A percentile compares a stretch with the other conserved stretches of the same genome.
Conservation (phyloP, 2,888 invertebrate genomes). For the Margaritifera margaritifera region DNA sequence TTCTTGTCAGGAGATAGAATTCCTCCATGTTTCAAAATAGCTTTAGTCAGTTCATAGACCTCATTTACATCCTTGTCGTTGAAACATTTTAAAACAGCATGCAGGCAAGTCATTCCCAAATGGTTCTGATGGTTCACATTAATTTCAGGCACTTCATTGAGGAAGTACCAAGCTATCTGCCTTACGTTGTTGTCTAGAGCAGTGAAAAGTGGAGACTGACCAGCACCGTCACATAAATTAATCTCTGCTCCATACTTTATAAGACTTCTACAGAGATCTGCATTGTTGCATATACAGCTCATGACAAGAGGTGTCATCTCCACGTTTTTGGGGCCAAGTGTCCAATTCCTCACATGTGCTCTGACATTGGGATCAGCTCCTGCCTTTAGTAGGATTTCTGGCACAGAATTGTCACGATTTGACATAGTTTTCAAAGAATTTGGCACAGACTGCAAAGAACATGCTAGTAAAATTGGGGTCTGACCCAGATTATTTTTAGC, state of each 20-base stretch:
- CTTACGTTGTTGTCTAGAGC: constrained; percentile 38
- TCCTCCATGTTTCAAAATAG: constrained; percentile 31
- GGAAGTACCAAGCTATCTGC: constrained; percentile 35
- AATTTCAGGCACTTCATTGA: constrained; percentile 25
- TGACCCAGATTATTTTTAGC: constrained; percentile 42
- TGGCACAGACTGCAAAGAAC: constrained; percentile 10
- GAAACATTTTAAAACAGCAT: constrained; percentile 37
- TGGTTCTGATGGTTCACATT: constrained; percentile 19
- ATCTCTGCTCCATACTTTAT: constrained; percentile 51
- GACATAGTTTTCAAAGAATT: constrained; percentile 20
- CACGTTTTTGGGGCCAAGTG: constrained; percentile 13
- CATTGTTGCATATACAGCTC: constrained; percentile 46
- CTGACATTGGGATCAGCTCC: constrained; percentile 44
- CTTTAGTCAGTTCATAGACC: constrained; percentile 19
- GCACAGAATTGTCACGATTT: constrained; percentile 33
- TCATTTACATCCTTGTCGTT: constrained; percentile 13
- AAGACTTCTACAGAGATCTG: constrained; percentile 45
- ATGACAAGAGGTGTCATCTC: constrained; percentile 52
- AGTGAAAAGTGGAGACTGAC: constrained; percentile 51
- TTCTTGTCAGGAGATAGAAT: constrained; percentile 11
- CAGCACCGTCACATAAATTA: constrained; percentile 38
- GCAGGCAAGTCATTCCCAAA: constrained; percentile 24
- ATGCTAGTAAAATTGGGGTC: constrained; percentile 47
- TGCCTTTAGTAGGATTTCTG: constrained; percentile 39
- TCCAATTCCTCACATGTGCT: constrained; percentile 24